Evolutionary conservation across 2,888 invertebrate genomes (phyloP).

Genomic region (Branchellion lobata): DNA sequence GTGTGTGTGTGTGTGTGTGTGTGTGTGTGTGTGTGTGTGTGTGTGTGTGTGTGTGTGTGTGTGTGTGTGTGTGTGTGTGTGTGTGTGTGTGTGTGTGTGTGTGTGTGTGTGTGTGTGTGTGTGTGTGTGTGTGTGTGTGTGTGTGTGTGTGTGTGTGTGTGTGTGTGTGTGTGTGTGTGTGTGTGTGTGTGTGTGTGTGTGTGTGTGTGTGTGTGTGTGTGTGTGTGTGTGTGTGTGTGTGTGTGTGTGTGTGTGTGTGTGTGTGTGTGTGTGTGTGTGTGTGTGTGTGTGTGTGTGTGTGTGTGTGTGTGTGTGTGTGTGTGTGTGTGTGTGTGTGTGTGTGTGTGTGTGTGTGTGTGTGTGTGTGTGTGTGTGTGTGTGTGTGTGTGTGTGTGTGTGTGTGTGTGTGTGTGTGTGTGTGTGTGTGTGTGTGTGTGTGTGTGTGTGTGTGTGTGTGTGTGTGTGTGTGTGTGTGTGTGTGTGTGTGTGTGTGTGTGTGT

Average conservation of each 20-base stretch:
- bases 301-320: slow-evolving; percentile 15
- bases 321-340: slow-evolving; percentile 20
- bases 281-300: slow-evolving; percentile 40
- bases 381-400: slow-evolving; percentile 13
- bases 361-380: neutral
- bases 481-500: slow-evolving; percentile 39
- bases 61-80: neutral
- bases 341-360: slow-evolving; percentile 13
- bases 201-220: slow-evolving; percentile 30
- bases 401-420: slow-evolving; percentile 28
- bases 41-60: slow-evolving; percentile 15
- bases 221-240: slow-evolving; percentile 31
- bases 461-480: slow-evolving; percentile 32
- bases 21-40: slow-evolving; percentile 18
- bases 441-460: slow-evolving; percentile 28
- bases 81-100: slow-evolving; percentile 6
- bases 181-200: slow-evolving; percentile 33
- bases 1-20: slow-evolving; percentile 15
- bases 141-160: slow-evolving; percentile 13
- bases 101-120: slow-evolving; percentile 20
- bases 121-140: neutral
- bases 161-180: slow-evolving; percentile 30
- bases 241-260: slow-evolving; percentile 38
- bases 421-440: slow-evolving; percentile 33
- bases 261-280: slow-evolving; percentile 35